Percentiles rank a stretch among this genome's conserved stretches.
Conservation (phyloP, 2,113 vertebrate genomes). For the Neolamprologus brichardi region DNA sequence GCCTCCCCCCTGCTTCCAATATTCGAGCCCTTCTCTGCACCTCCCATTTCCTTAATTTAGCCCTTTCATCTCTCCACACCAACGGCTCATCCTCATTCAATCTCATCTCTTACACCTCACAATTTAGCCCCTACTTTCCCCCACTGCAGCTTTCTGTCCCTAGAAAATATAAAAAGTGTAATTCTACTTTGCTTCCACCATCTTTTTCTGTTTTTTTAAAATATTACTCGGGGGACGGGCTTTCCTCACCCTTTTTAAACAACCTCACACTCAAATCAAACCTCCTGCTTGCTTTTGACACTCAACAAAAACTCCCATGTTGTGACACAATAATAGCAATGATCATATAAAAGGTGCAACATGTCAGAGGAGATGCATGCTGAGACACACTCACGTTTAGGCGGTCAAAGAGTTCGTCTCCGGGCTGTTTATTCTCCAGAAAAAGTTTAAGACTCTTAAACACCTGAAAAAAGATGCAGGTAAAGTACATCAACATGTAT, state of each 20-base stretch:
- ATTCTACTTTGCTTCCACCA: neutral
- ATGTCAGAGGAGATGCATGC: neutral
- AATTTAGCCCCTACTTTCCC: slow-evolving; percentile 8
- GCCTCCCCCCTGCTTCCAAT: slow-evolving; percentile 7
- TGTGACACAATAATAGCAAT: neutral
- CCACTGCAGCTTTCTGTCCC: neutral
- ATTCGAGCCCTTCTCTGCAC: slow-evolving; percentile 16
- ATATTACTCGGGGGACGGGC: neutral
- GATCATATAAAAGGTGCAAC: neutral
- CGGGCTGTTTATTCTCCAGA: slow-evolving; percentile 66
- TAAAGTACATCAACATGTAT: neutral
- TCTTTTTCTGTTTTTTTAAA: neutral
- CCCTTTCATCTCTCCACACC: slow-evolving; percentile 50
- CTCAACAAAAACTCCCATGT: neutral
- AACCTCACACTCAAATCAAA: neutral
- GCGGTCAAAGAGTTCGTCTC: slow-evolving; percentile 75
- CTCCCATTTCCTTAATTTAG: slow-evolving; percentile 3
- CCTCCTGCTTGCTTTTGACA: neutral
- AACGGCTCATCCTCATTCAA: slow-evolving; percentile 33
- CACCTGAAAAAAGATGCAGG: slow-evolving; percentile 59
- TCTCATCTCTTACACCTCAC: slow-evolving; percentile 23
- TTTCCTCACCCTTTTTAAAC: neutral
- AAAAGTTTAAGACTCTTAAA: slow-evolving; percentile 80
- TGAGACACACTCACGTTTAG: slow-evolving; percentile 52
- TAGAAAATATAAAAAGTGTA: neutral